Evolutionary conservation across 2,888 invertebrate genomes (phyloP), one percentile per base, ranked within the genome.

Genomic region (Halictus ligatus): DNA sequence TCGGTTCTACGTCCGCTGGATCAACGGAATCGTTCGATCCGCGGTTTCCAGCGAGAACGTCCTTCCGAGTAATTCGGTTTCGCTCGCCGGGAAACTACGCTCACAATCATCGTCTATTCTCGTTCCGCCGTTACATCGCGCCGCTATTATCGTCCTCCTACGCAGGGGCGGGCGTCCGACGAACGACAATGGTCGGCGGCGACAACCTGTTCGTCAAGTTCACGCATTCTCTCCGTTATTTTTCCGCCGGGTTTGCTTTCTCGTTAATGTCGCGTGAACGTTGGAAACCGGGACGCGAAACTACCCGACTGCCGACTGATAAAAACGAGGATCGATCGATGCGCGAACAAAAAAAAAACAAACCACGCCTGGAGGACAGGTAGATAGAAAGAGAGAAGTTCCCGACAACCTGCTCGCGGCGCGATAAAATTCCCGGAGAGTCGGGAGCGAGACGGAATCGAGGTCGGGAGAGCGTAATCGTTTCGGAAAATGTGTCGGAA

Each of bases 41-140:
- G 50, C 2, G 35, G 35, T 60, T 25, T 43, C 48, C 35, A 29
- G 3, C 21, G 73, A 82, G n/a, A 78, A 78, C 78, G 29, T 43
- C 73, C 74, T 80, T 40, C 5, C 43, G 73, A 48, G 48, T 29
- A 13, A 40, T 79, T 80, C 72, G 29, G 64, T 29, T 64, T n/a
- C 80, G 72, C 46, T 50, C 60, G 77, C 46, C 71, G 81, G 48
- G 75, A 84, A 88, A 69, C 80, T 25, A 64, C 43, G 80, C 60
- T 43, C 76, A 58, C 78, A 29, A 76, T 78, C 80, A 87, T 87
- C 75, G 80, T 82, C 75, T 82, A 83, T 76, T 84, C 74, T 77
- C 48, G 54, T 83, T 75, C 78, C n/a, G 77, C 76, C 77, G 80
- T 89, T 83, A 77, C 46, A 83, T 83, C 46, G 80, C 88, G 75